Base-by-base conservation (phyloP, 2,888 invertebrate species). In the Seira musarum region DNA sequence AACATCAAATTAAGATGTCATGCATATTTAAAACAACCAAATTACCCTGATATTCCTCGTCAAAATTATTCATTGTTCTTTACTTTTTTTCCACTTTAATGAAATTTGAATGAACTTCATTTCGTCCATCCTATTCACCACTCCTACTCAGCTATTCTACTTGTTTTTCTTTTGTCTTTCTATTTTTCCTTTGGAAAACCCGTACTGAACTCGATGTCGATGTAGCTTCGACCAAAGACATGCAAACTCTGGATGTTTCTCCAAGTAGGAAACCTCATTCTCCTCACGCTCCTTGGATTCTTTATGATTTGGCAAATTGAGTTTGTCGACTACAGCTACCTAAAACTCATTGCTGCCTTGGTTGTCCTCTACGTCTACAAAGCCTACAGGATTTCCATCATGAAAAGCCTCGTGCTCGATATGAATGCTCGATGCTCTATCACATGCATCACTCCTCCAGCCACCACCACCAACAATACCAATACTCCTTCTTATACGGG, bases 221-320 rank as follows among this genome's bases (percentile, higher is more conserved):
- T 21, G 30, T 70, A 82, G 82, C 82, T 82, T 61, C 78, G 72
- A n/a, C 82, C 82, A 13, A 79, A 66, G 64, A 63, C 68, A 60
- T 80, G 82, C 69, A 72, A 49, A 71, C 13, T 76, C 13, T 82
- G 82, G 82, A 76, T 82, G 65, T 1, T 70, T 35, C 64, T 82
- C 6, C 82, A 82, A 82, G 75, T 82, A 19, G 71, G 15, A 3
- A 82, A 82, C 80, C 76, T 82, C 60, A 68, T 80, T 72, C 72
- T 65, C 22, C 76, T 82, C 67, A 82, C 82, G 67, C 46, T 79
- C 46, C 30, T 82, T 63, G 82, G 82, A 68, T 80, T 82, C 74
- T 68, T 63, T 68, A 82, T 82, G 80, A 72, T 80, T 73, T 82
- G 82, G 82, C 70, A 74, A 68, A 76, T 78, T 72, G 79, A 82